These are phyloP conservation scores for Anolis sagrei DNA, from an alignment of 2,113 vertebrate genomes.

Conservation along the genomic window DNA sequence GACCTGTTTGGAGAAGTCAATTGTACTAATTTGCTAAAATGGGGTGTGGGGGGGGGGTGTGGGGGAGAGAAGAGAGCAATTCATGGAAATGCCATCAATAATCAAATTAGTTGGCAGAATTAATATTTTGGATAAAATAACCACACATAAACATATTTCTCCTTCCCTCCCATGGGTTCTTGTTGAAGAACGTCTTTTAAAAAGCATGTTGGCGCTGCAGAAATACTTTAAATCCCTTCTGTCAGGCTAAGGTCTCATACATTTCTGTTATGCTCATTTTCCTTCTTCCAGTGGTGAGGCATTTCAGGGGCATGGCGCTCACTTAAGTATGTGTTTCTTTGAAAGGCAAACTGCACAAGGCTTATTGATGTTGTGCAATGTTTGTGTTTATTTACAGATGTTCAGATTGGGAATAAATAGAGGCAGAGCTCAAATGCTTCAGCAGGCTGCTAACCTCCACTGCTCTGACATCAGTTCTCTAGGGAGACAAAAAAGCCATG, in stretches of 20 bases:
- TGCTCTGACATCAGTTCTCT: neutral
- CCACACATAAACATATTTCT: neutral
- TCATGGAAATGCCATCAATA: neutral
- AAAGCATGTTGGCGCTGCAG: slow-evolving; percentile 27
- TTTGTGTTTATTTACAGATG: neutral
- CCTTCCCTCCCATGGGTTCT: slow-evolving; percentile 17
- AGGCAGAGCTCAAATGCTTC: neutral
- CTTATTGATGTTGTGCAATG: neutral
- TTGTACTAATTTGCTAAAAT: neutral
- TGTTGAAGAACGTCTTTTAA: slow-evolving; percentile 2
- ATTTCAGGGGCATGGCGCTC: neutral
- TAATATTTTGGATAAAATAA: neutral
- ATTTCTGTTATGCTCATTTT: neutral
- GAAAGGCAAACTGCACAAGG: neutral
- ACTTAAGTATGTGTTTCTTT: neutral
- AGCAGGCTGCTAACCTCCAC: neutral
- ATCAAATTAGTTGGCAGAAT: neutral
- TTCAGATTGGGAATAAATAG: neutral
- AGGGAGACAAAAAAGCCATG: neutral
- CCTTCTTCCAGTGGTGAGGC: neutral
- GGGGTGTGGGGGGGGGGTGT: too few species aligned
- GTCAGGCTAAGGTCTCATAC: neutral
- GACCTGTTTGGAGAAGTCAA: too few species aligned
- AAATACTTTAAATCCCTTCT: slow-evolving; percentile 17
- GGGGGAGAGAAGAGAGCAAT: neutral